These are phyloP conservation scores for Drosophila kanapiae DNA, from an alignment of 1,140 invertebrate genomes.

Conservation along the genomic window DNA sequence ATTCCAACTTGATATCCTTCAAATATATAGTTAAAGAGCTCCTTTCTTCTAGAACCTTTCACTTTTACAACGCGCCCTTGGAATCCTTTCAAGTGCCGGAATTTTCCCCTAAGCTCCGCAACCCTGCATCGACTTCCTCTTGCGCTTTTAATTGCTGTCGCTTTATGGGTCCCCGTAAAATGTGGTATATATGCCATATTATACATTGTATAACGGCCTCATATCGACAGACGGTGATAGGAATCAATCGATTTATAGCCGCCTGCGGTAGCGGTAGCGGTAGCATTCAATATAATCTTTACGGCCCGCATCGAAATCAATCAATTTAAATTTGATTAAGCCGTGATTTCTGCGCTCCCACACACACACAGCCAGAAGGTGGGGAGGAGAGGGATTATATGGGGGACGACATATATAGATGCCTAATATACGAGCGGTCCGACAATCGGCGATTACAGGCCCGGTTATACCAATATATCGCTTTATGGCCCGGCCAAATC, in stretches of 20 bases:
- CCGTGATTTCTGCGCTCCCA: constrained; percentile 55
- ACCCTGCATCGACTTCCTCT: constrained; percentile 8
- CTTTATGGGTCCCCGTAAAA: constrained; percentile 6
- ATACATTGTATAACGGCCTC: constrained; percentile 10
- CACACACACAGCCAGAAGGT: not conserved
- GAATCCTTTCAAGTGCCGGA: constrained; percentile 2
- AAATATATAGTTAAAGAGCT: too few species aligned
- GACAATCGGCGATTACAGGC: constrained; percentile 39
- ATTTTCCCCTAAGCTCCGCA: not conserved
- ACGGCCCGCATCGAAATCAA: constrained; percentile 61
- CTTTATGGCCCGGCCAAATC: constrained; percentile 59
- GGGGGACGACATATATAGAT: constrained; percentile 1
- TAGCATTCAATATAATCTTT: constrained; percentile 56
- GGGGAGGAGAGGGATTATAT: not conserved
- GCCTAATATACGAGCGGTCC: constrained; percentile 30
- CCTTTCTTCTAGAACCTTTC: constrained; percentile 22
- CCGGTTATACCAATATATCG: constrained; percentile 51
- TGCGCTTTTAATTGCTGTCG: not conserved
- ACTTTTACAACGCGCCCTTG: not conserved
- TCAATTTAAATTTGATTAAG: constrained; percentile 83
- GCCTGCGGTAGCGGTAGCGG: not conserved
- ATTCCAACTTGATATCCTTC: too few species aligned
- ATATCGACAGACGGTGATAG: constrained; percentile 37
- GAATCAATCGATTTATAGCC: constrained; percentile 47
- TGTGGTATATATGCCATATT: constrained; percentile 16